Evolutionary conservation across 1,140 invertebrate genomes (phyloP), one percentile per base, ranked within the genome.

Genomic region (Pseudomyrmex concolor): DNA sequence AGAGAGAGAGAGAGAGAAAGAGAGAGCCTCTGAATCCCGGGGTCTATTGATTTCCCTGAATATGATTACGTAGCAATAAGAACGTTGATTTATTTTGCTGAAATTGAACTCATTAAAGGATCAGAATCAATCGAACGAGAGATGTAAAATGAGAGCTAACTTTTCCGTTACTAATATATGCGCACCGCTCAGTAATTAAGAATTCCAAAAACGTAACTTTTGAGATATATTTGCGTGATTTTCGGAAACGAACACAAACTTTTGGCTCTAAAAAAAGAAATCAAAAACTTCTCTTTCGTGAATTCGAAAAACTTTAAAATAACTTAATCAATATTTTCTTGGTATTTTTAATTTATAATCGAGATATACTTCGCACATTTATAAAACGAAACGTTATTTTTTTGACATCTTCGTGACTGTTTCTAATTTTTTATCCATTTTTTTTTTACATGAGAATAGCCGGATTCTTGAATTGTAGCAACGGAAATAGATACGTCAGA

Each of bases 41-140:
- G 15, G 60, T 74, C 74, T 87, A 84, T 87, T 84, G 85, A 87
- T 87, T 87, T 87, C 57, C 73, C 70, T 5, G 60, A 62, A 74
- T 84, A 84, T 62, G 86, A 87, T 87, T 87, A 78, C 80, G 72
- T 68, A 63, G 51, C 45, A 64, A 84, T 72, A 83, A 59, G 67
- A 76, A 59, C 13, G 72, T 22, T 76, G 73, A 87, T 80, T 84
- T 80, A 77, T 77, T 73, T 80, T 48, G 59, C n/a, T 34, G 48
- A 80, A 55, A 84, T 55, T 84, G 45, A 67, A 78, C 25, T 66
- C 55, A 54, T 80, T 80, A 80, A 80, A 70, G 71, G 78, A 43
- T 54, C 25, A 17, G 48, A 63, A 17, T 17, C 62, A 82, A 62
- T 81, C 19, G 51, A 55, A 78, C 63, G 51, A 78, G 68, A 57